Conservation (phyloP, 2,113 vertebrate genomes). For the Trematomus loennbergii region DNA sequence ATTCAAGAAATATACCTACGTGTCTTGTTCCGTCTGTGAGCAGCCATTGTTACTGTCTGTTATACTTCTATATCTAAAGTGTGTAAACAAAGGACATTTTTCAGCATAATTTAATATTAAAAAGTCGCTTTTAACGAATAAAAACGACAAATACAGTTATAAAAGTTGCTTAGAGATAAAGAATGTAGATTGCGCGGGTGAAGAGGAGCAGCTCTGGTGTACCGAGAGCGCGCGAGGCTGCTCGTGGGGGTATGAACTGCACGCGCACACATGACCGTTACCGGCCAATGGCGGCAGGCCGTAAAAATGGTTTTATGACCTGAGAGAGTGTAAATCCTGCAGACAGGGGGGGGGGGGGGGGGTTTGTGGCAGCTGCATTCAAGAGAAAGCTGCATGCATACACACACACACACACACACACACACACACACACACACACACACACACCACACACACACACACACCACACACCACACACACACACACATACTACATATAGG, state of each 20-base stretch:
- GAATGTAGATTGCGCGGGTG: slow-evolving; percentile 16
- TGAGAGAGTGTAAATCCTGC: slow-evolving; percentile 7
- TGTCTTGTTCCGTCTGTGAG: background rate
- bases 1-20: background rate
- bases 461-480: background rate
- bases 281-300: slow-evolving; percentile 69
- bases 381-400: slow-evolving; percentile 39
- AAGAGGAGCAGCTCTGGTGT: slow-evolving; percentile 38
- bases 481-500: slow-evolving; percentile 3
- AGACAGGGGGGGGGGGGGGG: slow-evolving; percentile 12
- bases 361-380: slow-evolving; percentile 50
- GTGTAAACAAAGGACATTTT: background rate
- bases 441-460: background rate
- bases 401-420: background rate
- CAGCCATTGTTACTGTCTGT: background rate
- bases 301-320: slow-evolving; percentile 63
- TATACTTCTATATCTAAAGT: background rate
- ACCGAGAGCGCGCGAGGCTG: slow-evolving; percentile 53
- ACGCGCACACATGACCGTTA: slow-evolving; percentile 69
- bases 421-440: background rate
- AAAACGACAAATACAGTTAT: background rate
- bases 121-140: slow-evolving; percentile 3
- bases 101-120: background rate
- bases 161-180: background rate
- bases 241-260: slow-evolving; percentile 3